Evolutionary conservation across 1,140 invertebrate genomes (phyloP), one percentile per base, ranked within the genome.

Genomic region (Lethrus apterus): DNA sequence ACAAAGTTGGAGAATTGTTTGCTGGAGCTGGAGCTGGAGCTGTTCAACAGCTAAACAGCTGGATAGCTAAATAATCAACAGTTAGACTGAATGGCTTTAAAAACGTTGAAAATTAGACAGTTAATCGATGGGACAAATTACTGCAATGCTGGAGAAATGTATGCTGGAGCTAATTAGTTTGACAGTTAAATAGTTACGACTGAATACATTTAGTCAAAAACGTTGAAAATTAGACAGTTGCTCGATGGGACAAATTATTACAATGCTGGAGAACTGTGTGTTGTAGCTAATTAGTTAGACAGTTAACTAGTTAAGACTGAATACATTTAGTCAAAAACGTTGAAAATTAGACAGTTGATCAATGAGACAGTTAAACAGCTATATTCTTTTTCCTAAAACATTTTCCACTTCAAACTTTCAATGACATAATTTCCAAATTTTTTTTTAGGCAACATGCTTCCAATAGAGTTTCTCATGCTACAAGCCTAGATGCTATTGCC

Each of bases 401-500:
- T 11, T 11, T 31, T 31, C 4, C 9, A 31, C 9, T 36, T 36
- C 11, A 1, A 34, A 34, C 7, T 29, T 34, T 11, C 9, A 34
- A 2, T 34, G 33, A 11, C 9, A 34, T 18, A 20, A 20, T 9
- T 40, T 17, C 9, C 4, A 20, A 20, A 9, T 20, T 46, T 46
- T 24, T 38, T 58, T 58, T 29, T 51, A 58, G 56, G 56, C 51
- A 55, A n/a, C 41, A 50, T 42, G 46, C 51, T 15, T 44, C 55
- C 34, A 58, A 55, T 51, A 56, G 50, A 49, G 62, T 65, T 34
- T 69, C 74, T 7, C 74, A 77, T 43, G 74, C 74, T 4, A 71
- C 74, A 17, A 75, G 73, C 55, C 54, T 77, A 50, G 74, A 77
- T 54, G 71, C 74, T 23, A 76, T 76, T 48, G 72, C 74, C 19